These are phyloP conservation scores for Hartigia nigra DNA, from an alignment of 2,888 invertebrate genomes.

Conservation along the genomic window DNA sequence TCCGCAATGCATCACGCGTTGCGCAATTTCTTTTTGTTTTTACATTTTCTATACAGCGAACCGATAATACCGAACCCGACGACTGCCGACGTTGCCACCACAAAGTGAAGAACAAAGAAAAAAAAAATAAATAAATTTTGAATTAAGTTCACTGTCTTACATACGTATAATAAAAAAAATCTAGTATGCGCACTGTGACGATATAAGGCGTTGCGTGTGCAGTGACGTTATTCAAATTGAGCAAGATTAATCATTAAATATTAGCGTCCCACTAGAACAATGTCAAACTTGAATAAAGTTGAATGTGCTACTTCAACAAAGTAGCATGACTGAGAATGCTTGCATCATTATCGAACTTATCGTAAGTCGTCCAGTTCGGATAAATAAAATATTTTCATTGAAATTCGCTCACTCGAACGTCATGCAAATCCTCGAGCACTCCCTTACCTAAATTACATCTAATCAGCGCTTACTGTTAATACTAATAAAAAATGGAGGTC, in stretches of 20 bases:
- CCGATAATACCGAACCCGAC: background rate
- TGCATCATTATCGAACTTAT: background rate
- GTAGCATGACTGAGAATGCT: background rate
- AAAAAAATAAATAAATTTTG: background rate
- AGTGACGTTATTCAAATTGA: background rate
- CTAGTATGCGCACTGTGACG: background rate
- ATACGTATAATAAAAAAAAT: background rate
- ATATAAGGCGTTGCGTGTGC: background rate
- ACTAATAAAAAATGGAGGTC: conserved; percentile 1
- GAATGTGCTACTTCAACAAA: background rate
- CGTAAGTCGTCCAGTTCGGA: background rate
- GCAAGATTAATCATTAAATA: background rate
- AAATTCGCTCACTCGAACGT: background rate
- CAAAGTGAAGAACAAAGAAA: background rate
- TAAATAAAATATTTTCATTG: background rate
- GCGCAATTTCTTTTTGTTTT: background rate
- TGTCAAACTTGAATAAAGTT: background rate
- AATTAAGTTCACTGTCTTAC: background rate
- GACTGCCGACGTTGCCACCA: background rate
- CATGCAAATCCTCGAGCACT: conserved; percentile 4
- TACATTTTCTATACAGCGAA: background rate
- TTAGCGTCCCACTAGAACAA: background rate
- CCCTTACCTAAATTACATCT: conserved; percentile 13
- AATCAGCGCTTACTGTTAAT: conserved; percentile 11
- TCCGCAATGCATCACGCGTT: background rate